Evolutionary conservation across 2,797 vertebrate species (phyloP), one percentile per base, ranked within the genome.

Genomic region (Helostoma temminkii): DNA sequence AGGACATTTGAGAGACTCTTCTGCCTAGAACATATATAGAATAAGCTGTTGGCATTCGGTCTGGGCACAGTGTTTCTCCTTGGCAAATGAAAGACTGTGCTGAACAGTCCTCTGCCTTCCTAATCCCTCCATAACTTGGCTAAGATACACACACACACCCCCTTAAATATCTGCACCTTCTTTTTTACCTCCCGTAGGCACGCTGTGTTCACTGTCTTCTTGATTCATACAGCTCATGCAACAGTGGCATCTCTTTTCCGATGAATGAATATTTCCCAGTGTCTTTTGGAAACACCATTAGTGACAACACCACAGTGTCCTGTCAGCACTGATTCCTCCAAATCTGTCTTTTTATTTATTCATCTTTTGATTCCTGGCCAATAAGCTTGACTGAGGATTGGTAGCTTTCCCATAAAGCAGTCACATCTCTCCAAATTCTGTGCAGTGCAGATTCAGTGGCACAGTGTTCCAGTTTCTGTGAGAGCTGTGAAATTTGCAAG

Each of bases 51-150:
- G 71, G 69, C 66, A 68, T 64, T 55, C 61, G 50, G 41, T 28
- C 21, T 39, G 41, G 3, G 45, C 16, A 74, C 66, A 45, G 41
- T 71, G 54, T 59, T 48, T 78, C 71, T 66, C 42, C 58, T 75
- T 61, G 49, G 68, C 57, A 72, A 66, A 70, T 6, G 10, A 57
- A 66, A 80, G 56, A 24, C 7, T 0, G 0, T 54, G 48, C 55
- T 67, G 52, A 80, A 34, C 73, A 66, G 74, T 78, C 63, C 62
- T 62, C 60, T 78, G 46, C 66, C 50, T 68, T 58, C 55, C 36
- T 79, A 72, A 82, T 74, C 71, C 65, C 52, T 62, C 34, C 28
- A 37, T 66, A 60, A 75, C 56, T 73, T 81, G 80, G 69, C 77
- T 21, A 39, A 25, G 49, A 76, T 39, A 3, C 66, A 54, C n/a